These are phyloP conservation scores for Pissodes strobi DNA, from an alignment of 1,140 invertebrate genomes.

Conservation along the genomic window DNA sequence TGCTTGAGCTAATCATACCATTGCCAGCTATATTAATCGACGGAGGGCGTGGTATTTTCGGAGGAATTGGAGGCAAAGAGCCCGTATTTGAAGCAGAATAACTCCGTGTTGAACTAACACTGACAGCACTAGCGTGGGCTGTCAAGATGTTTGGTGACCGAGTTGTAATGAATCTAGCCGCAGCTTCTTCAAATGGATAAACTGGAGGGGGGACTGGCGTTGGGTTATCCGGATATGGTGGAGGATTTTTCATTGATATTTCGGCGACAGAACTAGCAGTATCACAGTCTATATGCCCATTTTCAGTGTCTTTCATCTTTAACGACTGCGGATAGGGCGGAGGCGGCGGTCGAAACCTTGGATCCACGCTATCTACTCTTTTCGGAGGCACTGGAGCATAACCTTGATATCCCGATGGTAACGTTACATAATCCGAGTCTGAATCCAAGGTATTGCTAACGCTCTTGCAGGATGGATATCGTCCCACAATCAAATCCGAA, in stretches of 20 bases:
- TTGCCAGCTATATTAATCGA: background rate
- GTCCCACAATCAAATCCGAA: conserved; percentile 78
- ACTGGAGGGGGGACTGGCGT: conserved; percentile 52
- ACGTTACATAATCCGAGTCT: conserved; percentile 84
- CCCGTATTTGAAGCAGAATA: conserved; percentile 58
- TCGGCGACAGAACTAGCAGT: conserved; percentile 38
- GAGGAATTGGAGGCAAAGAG: conserved; percentile 63
- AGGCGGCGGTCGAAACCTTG: conserved; percentile 54
- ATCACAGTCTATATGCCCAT: conserved; percentile 31
- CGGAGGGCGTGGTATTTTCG: conserved; percentile 54
- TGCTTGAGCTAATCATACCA: conserved; percentile 65
- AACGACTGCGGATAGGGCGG: conserved; percentile 58
- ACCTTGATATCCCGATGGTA: conserved; percentile 70
- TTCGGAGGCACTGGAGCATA: conserved; percentile 68
- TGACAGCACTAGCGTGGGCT: conserved; percentile 65
- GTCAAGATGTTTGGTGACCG: conserved; percentile 70
- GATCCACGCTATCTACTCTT: conserved; percentile 63
- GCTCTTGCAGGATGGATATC: conserved; percentile 78
- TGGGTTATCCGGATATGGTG: conserved; percentile 62
- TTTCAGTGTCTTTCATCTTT: too few species aligned
- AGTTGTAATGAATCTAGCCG: conserved; percentile 68
- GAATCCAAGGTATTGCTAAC: conserved; percentile 83
- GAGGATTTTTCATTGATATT: conserved; percentile 57
- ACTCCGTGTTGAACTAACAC: conserved; percentile 58
- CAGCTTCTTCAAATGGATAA: conserved; percentile 62